Percentiles rank a stretch among this genome's conserved stretches.
Conservation (phyloP, 2,113 vertebrate species). For the Aplodontia rufa region DNA sequence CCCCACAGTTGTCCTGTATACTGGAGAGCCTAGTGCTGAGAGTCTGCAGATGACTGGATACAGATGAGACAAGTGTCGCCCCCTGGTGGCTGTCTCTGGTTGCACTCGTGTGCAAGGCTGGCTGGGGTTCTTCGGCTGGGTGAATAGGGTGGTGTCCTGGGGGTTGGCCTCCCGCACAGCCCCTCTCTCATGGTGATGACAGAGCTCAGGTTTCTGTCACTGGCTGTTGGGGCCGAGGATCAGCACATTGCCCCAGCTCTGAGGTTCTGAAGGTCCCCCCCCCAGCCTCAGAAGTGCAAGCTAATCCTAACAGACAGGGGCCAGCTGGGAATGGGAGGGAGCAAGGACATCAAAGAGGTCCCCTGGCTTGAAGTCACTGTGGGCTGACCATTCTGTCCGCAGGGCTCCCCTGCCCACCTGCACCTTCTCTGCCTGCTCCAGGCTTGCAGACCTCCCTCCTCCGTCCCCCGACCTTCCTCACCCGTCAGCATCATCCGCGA, state of each 20-base stretch:
- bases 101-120: neutral
- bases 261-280: neutral
- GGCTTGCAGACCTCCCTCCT: neutral
- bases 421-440: neutral
- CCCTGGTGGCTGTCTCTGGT: neutral
- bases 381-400: neutral
- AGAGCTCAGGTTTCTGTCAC: too few relatives aligned
- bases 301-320: neutral
- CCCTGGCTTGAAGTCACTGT: neutral
- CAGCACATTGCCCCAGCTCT: neutral
- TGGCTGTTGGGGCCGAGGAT: neutral
- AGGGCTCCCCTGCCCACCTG: neutral
- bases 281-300: neutral
- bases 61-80: neutral
- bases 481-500: constrained; percentile 79
- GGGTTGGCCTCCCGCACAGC: neutral
- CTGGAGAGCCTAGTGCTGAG: fast-evolving
- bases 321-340: neutral
- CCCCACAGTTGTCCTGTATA: fast-evolving
- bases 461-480: constrained; percentile 64
- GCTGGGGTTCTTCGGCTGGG: neutral
- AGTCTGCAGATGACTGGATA: neutral
- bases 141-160: neutral
- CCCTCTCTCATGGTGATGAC: too few relatives aligned
- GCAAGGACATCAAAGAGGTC: fast-evolving